These are phyloP conservation scores for Myathropa florea DNA, from an alignment of 2,888 invertebrate species.

Conservation along the genomic window DNA sequence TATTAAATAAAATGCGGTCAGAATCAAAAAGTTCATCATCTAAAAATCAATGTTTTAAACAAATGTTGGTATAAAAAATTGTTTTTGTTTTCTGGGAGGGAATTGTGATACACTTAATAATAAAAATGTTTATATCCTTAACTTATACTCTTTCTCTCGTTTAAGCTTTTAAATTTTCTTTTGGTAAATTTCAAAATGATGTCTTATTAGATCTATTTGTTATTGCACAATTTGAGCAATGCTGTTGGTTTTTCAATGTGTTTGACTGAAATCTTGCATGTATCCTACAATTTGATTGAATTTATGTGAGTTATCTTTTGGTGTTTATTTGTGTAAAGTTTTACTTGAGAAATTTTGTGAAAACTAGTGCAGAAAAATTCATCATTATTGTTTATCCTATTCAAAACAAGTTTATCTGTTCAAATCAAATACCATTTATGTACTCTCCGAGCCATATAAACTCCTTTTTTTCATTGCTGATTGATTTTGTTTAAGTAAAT, in stretches of 20 bases:
- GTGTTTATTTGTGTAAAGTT: background rate
- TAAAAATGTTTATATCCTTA: background rate
- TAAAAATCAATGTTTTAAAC: background rate
- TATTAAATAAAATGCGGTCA: background rate
- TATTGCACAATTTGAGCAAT: conserved; percentile 45
- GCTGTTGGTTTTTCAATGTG: background rate
- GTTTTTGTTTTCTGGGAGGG: background rate
- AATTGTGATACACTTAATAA: conserved; percentile 11
- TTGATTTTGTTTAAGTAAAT: background rate
- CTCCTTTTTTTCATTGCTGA: background rate
- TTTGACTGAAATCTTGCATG: background rate
- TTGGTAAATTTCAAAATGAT: conserved; percentile 6
- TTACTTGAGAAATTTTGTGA: background rate
- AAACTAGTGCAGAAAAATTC: background rate
- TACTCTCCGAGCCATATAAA: background rate
- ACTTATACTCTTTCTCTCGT: background rate
- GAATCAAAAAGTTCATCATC: background rate
- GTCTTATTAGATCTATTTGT: background rate
- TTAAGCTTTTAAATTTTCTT: background rate
- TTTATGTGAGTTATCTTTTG: background rate
- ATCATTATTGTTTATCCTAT: background rate
- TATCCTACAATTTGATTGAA: background rate
- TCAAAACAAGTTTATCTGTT: too few relatives aligned
- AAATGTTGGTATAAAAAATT: conserved; percentile 29
- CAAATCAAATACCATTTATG: background rate